Evolutionary conservation across 2,113 vertebrate species (phyloP), one percentile per base, ranked within the genome.

Genomic region (Lepus europaeus): DNA sequence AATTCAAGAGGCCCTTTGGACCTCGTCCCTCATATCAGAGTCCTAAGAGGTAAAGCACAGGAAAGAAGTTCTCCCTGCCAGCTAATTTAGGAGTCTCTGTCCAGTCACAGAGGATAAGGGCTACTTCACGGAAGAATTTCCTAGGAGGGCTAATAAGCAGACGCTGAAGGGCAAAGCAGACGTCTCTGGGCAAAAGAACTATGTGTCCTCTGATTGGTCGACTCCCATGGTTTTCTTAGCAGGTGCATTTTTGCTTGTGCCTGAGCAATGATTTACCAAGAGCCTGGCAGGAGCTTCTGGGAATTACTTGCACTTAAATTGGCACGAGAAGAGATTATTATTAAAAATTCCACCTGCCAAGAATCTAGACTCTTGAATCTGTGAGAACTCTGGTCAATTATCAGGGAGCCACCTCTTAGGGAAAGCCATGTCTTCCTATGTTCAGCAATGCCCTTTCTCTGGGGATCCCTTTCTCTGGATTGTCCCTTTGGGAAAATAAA

Each of bases 241-340:
- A 92, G 69, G 51, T 36, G 14, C 25, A 73, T 19, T 93, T 96
- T 94, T 45, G 4, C 36, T 79, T 87, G 12, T 53, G 81, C 64
- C 61, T 82, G 59, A n/a, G 31, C 36, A 95, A 97, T 97, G 79
- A 92, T 90, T 93, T 87, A 90, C 85, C 27, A 82, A 12, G 51
- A 95, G 3, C 20, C 31, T 68, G 74, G 69, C 74, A 86, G 39
- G 3, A 14, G 64, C 27, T 93, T 63, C 70, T 61, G 29, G 23
- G 56, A 73, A 97, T 96, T 89, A 95, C 22, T 31, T 94, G 91
- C 89, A 95, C 78, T 95, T 96, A 95, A 90, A 72, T 51, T 94
- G 66, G 66, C 64, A 94, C 92, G 31, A 96, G 64, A 90, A 78
- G 59, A 25, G 78, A 95, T 95, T 95, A 93, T 51, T 83, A 13